A percentile compares a stretch with the other conserved stretches of the same genome.
Evolutionary conservation across 2,888 invertebrate species (phyloP).

Genomic region (Smittia aterrima): DNA sequence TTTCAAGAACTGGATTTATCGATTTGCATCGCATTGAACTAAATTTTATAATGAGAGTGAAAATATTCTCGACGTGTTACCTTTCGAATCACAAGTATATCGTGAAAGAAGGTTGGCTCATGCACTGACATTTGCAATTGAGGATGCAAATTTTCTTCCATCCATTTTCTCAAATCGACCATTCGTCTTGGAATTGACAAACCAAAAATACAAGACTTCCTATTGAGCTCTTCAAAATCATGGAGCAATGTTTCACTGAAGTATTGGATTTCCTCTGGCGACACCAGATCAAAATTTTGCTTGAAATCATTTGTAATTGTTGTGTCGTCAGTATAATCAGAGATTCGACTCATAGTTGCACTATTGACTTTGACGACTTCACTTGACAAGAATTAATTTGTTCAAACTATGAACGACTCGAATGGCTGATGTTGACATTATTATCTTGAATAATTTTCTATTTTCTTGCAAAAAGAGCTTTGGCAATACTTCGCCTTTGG

Average conservation of each 20-base stretch:
- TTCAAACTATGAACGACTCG: not conserved
- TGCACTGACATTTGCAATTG: not conserved
- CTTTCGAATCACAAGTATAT: conserved; percentile 27
- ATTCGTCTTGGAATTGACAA: not conserved
- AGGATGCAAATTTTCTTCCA: conserved; percentile 29
- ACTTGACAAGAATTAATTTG: not conserved
- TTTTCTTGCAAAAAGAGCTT: too few relatives aligned
- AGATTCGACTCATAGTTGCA: not conserved
- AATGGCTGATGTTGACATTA: too few relatives aligned
- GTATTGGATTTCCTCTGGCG: conserved; percentile 30
- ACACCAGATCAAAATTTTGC: conserved; percentile 33
- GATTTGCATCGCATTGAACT: too few relatives aligned
- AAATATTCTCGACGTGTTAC: not conserved
- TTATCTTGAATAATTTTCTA: too few relatives aligned
- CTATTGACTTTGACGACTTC: not conserved
- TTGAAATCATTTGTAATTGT: conserved; percentile 7
- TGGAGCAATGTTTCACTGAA: conserved; percentile 13
- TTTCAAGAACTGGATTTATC: too few relatives aligned
- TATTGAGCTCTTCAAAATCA: conserved; percentile 26
- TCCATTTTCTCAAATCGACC: conserved; percentile 12
- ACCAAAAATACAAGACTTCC: conserved; percentile 2
- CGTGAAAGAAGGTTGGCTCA: conserved; percentile 1
- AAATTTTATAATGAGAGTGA: not conserved
- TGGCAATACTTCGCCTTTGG: too few relatives aligned
- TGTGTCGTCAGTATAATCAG: conserved; percentile 16